Evolutionary conservation across 2,797 vertebrate genomes (phyloP).

Genomic region (Chelmon rostratus): DNA sequence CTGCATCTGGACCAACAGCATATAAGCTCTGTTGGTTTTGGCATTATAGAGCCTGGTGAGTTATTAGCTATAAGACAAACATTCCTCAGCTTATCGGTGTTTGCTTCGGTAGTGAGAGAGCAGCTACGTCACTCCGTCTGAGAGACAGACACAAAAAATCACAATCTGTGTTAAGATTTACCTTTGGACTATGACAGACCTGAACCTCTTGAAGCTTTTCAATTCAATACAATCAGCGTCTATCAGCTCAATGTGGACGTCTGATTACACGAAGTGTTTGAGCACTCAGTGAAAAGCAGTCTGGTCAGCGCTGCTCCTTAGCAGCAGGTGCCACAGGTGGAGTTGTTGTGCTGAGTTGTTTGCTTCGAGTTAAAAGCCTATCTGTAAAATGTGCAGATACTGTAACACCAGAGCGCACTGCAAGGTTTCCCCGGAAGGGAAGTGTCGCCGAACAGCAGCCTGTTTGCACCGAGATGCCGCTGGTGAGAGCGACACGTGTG

Average conservation of each 20-base stretch:
- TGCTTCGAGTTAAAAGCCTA: not conserved
- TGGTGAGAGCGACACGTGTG: too few relatives aligned
- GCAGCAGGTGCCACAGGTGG: not conserved
- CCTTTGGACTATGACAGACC: not conserved
- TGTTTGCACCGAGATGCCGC: not conserved
- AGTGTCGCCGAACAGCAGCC: not conserved
- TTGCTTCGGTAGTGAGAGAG: constrained; percentile 47
- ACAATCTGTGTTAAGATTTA: constrained; percentile 15
- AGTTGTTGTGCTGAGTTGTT: not conserved
- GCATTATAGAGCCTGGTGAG: constrained; percentile 65
- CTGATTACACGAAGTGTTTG: constrained; percentile 9
- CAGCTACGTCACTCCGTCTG: constrained; percentile 32
- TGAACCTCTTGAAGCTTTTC: not conserved
- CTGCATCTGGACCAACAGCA: constrained; percentile 19
- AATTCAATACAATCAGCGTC: not conserved
- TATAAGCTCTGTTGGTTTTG: constrained; percentile 49
- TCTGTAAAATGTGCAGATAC: not conserved
- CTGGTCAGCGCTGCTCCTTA: not conserved
- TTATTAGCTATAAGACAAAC: constrained; percentile 81
- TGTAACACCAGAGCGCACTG: not conserved
- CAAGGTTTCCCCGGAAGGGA: not conserved
- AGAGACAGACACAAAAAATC: constrained; percentile 10
- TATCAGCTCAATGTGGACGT: not conserved
- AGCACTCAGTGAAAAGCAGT: not conserved
- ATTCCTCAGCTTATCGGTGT: constrained; percentile 82